Base-by-base conservation (phyloP, 2,113 vertebrate species). In the Tauraco erythrolophus region DNA sequence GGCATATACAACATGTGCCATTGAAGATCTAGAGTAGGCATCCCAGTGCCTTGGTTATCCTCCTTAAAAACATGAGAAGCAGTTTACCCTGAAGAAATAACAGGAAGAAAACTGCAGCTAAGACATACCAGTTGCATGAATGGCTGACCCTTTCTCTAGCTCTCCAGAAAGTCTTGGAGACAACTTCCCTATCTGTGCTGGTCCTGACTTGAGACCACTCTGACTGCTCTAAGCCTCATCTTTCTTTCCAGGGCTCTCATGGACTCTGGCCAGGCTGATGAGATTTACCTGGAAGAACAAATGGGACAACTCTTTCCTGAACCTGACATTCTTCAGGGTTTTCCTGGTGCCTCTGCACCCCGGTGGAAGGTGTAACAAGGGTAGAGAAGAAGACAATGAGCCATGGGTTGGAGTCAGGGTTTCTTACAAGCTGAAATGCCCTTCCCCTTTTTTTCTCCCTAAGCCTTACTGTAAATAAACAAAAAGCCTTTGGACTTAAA, bases 391-490 rank as follows among this genome's bases (percentile, higher is more conserved):
- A 61, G 69, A 71, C 17, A 71, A 16, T 1, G 6, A 50, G n/a
- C 50, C 72, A 57, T 46, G 41, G 74, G n/a, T 23, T 82, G 16
- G 53, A 87, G n/a, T 28, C 15, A 84, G 69, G 7, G 25, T 82
- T 96, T 83, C 30, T 66, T 68, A 58, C 8, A 48, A 80, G 53
- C 19, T 65, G 74, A 83, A 92, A 60, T 65, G 31, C 21, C 23
- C 56, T 64, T 88, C 39, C 70, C 31, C n/a, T 54, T 89, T 87
- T 39, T 50, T 19, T 82, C 69, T 76, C 46, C 54, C 77, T 69
- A 84, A 65, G 48, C 45, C 66, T 90, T 51, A 61, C 14, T 77
- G n/a, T 89, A 70, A 95, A 95, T 75, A 93, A 96, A 84, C 54
- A 54, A 50, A 75, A 92, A 51, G 14, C 22, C 45, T 77, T 91